Evolutionary conservation across 1,140 invertebrate genomes (phyloP), one percentile per base, ranked within the genome.

Genomic region (Zaprionus taronus): DNA sequence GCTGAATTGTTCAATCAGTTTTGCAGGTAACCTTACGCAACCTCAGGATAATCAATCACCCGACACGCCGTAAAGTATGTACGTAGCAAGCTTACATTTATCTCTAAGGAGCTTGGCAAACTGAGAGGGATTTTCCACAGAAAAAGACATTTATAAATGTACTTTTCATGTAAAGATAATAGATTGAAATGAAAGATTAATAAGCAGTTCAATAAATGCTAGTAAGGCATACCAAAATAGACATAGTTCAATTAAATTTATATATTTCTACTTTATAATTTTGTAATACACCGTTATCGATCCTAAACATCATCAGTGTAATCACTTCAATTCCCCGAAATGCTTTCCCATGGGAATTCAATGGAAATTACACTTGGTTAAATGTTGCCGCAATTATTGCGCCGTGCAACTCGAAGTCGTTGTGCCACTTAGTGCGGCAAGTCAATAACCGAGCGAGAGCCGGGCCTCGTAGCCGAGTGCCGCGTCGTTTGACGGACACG

Each of bases 351-450:
- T 24, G 47, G 53, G 22, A 58, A 34, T 34, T 20, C 56, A 60
- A 69, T 69, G 66, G 56, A 28, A 41, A 60, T 49, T 69, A 49
- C 55, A 61, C 41, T 7, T 60, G 26, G 44, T 38, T 67, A 38
- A 67, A 49, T 74, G 65, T 56, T 49, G 49, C 72, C 38, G 58
- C 51, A 63, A 80, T 80, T 76, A 70, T 79, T 34, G 71, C 72
- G 44, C 44, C 47, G 81, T 73, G 61, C 77, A 80, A 83, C 73
- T 84, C 58, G 66, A 76, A 84, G 81, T 84, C 81, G 80, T 84
- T 84, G 81, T 84, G 78, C 81, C 81, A 84, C 72, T 84, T 84
- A 84, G 65, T 70, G 55, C 71, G 74, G 28, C 73, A 84, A 84
- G 81, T 84, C 81, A 84, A 84, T 84, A 84, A 84, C 81, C 81